Evolutionary conservation across 2,888 invertebrate genomes (phyloP), one percentile per base, ranked within the genome.

Genomic region (Tetragonisca angustula): DNA sequence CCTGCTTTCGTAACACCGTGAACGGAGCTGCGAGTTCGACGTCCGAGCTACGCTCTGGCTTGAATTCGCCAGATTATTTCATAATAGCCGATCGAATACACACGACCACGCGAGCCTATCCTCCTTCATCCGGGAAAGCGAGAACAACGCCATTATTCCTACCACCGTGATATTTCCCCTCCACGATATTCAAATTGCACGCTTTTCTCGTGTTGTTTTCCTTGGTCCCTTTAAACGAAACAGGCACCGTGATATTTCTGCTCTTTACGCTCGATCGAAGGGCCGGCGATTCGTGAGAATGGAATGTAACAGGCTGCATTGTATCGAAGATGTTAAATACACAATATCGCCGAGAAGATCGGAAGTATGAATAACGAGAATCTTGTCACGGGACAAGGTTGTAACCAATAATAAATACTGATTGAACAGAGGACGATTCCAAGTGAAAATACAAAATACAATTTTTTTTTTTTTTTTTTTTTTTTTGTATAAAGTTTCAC

Each of bases 1-100:
- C 91, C 92, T 91, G 86, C 92, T 92, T 92, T 92, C 92, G 89
- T 91, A 92, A 92, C 81, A 59, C 13, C 76, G 88, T 85, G 91
- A 90, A 87, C 90, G 88, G 89, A 89, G 92, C 59, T 36, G 36
- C 72, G 92, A 90, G 92, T 92, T 92, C 92, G 92, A 92, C 85
- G 92, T 85, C 91, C 92, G 90, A 83, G 85, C 67, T 79, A 76
- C 78, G 80, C 84, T 86, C 80, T 80, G 84, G 67, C 83, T 86
- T 84, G 85, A 82, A 89, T 88, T 87, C 80, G 77, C 36, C 88
- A 81, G 83, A 36, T 36, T 36, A 36, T 89, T 88, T 89, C 88
- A 88, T 89, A 89, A 88, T 85, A 86, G 83, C 69, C 87, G 84
- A 89, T 88, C 87, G 88, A 88, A 87, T 36, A 36, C 88, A 80